phyloP scores from a whole-genome alignment of 2,113 vertebrate genomes.

The Mus pahari region DNA sequence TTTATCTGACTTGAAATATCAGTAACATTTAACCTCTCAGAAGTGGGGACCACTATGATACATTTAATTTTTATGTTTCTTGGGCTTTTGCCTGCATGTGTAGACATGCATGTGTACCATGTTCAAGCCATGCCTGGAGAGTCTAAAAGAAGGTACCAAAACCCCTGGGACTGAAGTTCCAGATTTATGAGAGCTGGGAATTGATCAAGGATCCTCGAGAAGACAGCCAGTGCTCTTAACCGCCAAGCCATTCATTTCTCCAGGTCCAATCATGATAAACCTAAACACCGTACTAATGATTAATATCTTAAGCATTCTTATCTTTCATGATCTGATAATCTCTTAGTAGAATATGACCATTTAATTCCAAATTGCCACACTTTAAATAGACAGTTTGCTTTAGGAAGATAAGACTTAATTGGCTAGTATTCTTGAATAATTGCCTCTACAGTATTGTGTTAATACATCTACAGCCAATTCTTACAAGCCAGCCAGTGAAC shows the following conservation, averaged over 20 bases:
- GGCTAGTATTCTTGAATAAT: neutral
- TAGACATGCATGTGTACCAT: neutral
- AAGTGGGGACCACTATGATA: neutral
- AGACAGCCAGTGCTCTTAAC: neutral
- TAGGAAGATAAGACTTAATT: neutral
- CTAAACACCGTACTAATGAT: neutral
- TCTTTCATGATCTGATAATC: neutral
- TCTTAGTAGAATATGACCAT: neutral
- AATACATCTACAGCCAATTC: neutral
- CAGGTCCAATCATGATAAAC: neutral
- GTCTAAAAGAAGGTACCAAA: neutral
- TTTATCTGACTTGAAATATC: neutral
- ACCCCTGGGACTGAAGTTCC: neutral
- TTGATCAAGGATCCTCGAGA: neutral
- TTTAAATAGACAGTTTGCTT: constrained; percentile 31
- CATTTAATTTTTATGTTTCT: neutral
- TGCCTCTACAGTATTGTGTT: neutral
- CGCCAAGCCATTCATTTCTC: neutral
- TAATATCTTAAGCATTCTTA: neutral
- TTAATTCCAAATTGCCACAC: neutral
- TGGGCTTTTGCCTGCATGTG: neutral
- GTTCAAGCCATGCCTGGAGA: neutral
- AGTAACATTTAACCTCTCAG: neutral
- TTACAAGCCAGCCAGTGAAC: constrained; percentile 40
- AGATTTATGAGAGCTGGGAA: neutral